Evolutionary conservation across 2,113 vertebrate genomes (phyloP), one percentile per base, ranked within the genome.

Genomic region (Meriones unguiculatus): DNA sequence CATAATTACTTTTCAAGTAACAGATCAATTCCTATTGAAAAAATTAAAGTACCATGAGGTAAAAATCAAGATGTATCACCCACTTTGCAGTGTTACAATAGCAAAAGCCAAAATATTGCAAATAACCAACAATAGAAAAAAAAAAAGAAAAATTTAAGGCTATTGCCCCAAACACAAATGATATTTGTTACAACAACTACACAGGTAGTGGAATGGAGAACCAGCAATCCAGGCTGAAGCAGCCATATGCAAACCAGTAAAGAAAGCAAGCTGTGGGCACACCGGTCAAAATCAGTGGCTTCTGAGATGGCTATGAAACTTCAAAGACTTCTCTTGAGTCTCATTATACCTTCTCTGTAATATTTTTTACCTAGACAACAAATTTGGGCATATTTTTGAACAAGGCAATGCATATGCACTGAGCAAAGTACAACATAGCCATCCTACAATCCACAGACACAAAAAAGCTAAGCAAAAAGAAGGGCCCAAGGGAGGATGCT

Each of bases 241-340:
- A 72, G 35, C 22, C 13, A 52, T 22, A 38, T 72, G 20, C 13
- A 73, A 52, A 4, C 52, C 57, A 73, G 22, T 13, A 15, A 5
- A 38, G 22, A 57, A 41, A 18, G 22, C 22, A 73, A 75, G 54
- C 24, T 41, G 25, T 73, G 54, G 14, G 22, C 35, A 41, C 0
- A 20, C 1, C 41, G 25, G 25, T 4, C 35, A 75, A 73, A 24
- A 32, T 3, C 25, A 59, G n/a, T 11, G n/a, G 1, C 67, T 38
- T 25, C 25, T 20, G 25, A 30, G 69, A 41, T 73, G 54, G 1
- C 13, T 14, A 41, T 1, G 8, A 73, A 59, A 30, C 87, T 41
- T 2, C 24, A 41, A 59, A 1, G 2, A 62, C n/a, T 30, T 28
- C 5, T 28, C 8, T 1, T 75, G 24, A 2, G 24, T 24, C 35